Evolutionary conservation across 2,797 vertebrate genomes (phyloP), one percentile per base, ranked within the genome.

Genomic region (Glossophaga mutica): DNA sequence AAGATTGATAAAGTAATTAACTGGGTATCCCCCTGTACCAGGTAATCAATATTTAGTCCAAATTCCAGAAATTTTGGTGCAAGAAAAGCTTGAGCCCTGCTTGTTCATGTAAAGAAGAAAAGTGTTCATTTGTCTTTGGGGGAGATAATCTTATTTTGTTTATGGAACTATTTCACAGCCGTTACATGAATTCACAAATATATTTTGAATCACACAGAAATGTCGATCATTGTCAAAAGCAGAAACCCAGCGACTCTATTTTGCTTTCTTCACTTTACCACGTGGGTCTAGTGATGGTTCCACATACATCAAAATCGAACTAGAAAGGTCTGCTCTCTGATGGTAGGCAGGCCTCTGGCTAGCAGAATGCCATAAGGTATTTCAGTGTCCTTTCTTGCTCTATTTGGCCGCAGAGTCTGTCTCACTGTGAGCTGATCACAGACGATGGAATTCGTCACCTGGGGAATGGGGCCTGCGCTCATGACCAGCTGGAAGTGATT

Each of bases 401-500:
- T 95, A 0, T 97, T 79, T 84, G 95, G 34, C 0, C 77, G 7
- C 96, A 99, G 99, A 99, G 99, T 94, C 98, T 99, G 39, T 99
- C 99, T 95, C 99, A 99, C 98, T 99, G 99, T 91, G 99, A 99
- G 98, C 98, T 99, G 97, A 99, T 99, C 98, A 99, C 99, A 0
- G 99, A 99, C 0, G 99, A 99, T 1, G 99, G 99, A 82, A 99
- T 99, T 95, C 98, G 99, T 44, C 99, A 99, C 98, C 97, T 99
- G 93, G 99, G 99, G 16, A 99, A 99, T 5, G 99, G 99, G 0
- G 99, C 99, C 84, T 99, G 99, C 0, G 99, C 99, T 87, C 99
- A 99, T 76, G 99, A 99, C 97, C 99, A 99, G 2, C 98, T 99
- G 98, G 99, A 99, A 98, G 99, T 99, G 97, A 99, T 99, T 73